Evolutionary conservation across 1,140 invertebrate species (phyloP), one percentile per base, ranked within the genome.

Genomic region (Stegodyphus mimosarum): DNA sequence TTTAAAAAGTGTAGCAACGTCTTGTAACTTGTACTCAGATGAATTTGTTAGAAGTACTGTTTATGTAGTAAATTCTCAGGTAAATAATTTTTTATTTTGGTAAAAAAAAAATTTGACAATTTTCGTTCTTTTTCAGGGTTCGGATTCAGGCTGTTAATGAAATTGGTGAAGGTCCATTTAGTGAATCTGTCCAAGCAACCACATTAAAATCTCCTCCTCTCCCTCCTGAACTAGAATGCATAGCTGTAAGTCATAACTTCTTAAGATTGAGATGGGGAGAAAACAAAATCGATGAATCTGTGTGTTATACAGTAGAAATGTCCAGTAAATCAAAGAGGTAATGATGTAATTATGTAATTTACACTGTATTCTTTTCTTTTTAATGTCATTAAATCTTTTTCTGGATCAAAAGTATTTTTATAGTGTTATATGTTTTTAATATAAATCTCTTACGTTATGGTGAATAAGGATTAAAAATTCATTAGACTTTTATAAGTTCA

Each of bases 221-320:
- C 5, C 94, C 96, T 48, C 95, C 96, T 1, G 90, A 90, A 67
- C 90, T 97, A 11, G 94, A 95, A 88, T 95, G 94, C 89, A 92
- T 93, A 7, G 92, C 92, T 67, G 91, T 92, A 6, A 94, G 93
- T 2, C 95, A 96, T 90, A 96, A 96, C 90, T 94, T 93, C 90
- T 92, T 97, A 69, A 96, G 95, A 89, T 91, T 97, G n/a, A 95
- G 95, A 90, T 97, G 96, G 96, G 93, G 93, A 13, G 94, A 95
- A 60, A 92, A 92, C 15, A 92, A 92, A 87, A 55, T 49, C 11
- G 11, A 67, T 52, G 72, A 73, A 4, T n/a, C 9, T 17, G 11
- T 75, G 60, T 73, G n/a, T 63, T 83, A 63, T 18, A 83, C 80
- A 48, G 71, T 83, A n/a, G 80, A 83, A 70, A 83, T 83, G 80